Base-by-base conservation (phyloP, 2,888 invertebrate genomes). In the Agrochola litura region DNA sequence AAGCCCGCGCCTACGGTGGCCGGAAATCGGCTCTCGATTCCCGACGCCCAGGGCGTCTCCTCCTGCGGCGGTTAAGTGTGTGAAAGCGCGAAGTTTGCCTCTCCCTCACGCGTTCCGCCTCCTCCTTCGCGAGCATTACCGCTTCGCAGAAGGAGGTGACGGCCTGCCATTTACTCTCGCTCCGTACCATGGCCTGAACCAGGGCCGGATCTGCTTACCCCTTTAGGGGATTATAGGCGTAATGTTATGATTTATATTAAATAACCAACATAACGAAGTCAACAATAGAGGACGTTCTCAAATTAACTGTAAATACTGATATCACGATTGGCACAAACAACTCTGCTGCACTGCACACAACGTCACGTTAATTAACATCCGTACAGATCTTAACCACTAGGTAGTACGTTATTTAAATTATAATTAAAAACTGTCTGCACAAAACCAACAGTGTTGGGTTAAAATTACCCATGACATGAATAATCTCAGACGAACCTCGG, bases 381-480 rank as follows among this genome's bases (percentile, higher is more conserved):
- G 60, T 46, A 67, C 16, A 77, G 56, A 66, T 79, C 61, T 63
- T 60, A 60, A 43, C 65, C 16, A 41, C 12, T 5, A 46, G 46
- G 25, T 30, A 22, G 56, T 56, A 61, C 73, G 76, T 69, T 73
- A 77, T 71, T 71, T 67, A 63, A 81, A 80, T 79, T 79, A 52
- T 79, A 77, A 83, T 77, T 75, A 82, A 12, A 64, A 73, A 70
- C 74, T 54, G 70, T 73, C 73, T 61, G 65, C 49, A 66, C 54
- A 81, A 72, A 77, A 74, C 63, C 30, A 77, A 80, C 72, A 73
- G 25, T 30, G 19, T 65, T 25, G 43, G 6, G 43, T 25, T 43
- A n/a, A 65, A 43, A 65, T 46, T 65, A 65, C n/a, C 4, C 41
- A 43, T 77, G 77, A 74, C n/a, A n/a, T n/a, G n/a, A n/a, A n/a